A percentile compares a stretch with the other conserved stretches of the same genome.
phyloP scores from a whole-genome alignment of 2,888 invertebrate genomes.

The Thelaira solivaga region DNA sequence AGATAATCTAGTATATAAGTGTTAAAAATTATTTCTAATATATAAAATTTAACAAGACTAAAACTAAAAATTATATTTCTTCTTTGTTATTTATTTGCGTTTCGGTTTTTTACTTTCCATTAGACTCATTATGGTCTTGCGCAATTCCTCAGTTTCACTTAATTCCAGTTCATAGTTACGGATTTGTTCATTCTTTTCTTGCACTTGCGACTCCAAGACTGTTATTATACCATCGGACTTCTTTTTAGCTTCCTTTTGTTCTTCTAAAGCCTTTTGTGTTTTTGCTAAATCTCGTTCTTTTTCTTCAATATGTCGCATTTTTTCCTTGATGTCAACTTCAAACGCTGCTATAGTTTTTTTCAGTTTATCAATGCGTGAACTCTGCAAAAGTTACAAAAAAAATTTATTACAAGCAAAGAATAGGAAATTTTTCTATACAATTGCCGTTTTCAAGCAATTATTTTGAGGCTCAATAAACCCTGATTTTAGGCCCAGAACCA shows the following conservation, averaged over 20 bases:
- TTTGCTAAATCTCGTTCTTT: slow-evolving; percentile 72
- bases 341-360: slow-evolving; percentile 74
- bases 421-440: too few species aligned
- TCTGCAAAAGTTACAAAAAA: slow-evolving; percentile 57
- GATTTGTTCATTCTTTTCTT: slow-evolving; percentile 75
- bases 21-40: slow-evolving; percentile 32
- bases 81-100: slow-evolving; percentile 65
- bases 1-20: slow-evolving; percentile 23
- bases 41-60: slow-evolving; percentile 43
- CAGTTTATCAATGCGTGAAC: slow-evolving; percentile 72
- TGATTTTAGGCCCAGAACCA: too few species aligned
- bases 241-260: slow-evolving; percentile 73
- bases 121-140: slow-evolving; percentile 75
- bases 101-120: slow-evolving; percentile 77
- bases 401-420: neutral
- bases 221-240: slow-evolving; percentile 74
- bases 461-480: too few species aligned
- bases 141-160: slow-evolving; percentile 75
- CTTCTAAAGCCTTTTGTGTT: slow-evolving; percentile 72
- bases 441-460: too few species aligned
- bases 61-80: slow-evolving; percentile 1
- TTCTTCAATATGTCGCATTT: slow-evolving; percentile 71
- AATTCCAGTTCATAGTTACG: slow-evolving; percentile 73
- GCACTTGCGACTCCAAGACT: slow-evolving; percentile 73
- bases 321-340: slow-evolving; percentile 73